These are phyloP conservation scores for Laticauda colubrina DNA, from an alignment of 2,113 vertebrate genomes.

Conservation along the genomic window DNA sequence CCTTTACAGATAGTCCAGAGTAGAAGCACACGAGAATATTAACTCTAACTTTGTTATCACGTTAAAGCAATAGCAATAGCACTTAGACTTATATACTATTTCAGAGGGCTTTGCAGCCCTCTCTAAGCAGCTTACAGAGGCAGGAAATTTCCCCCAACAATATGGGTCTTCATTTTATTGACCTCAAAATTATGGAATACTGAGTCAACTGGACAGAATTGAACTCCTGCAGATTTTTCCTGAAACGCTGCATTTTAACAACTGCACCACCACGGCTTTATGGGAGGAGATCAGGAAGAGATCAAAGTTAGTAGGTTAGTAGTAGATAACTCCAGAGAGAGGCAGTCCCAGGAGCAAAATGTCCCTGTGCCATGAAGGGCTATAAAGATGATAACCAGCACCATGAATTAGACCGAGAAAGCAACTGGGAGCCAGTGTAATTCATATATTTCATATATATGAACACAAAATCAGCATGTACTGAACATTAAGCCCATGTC, in stretches of 20 bases:
- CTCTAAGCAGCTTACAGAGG: not conserved
- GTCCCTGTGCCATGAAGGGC: not conserved
- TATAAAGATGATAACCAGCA: not conserved
- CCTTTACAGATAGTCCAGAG: not conserved
- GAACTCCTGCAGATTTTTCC: not conserved
- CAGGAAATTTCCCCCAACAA: not conserved
- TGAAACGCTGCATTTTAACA: not conserved
- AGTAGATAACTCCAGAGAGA: not conserved
- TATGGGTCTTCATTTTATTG: not conserved
- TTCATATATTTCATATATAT: not conserved
- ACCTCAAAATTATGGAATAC: not conserved
- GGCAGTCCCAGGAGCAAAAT: not conserved
- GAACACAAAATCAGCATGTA: not conserved
- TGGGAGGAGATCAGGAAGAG: not conserved
- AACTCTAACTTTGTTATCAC: not conserved
- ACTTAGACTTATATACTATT: not conserved
- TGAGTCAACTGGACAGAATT: not conserved
- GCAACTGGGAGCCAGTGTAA: not conserved
- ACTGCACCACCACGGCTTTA: not conserved
- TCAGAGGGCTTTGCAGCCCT: not conserved
- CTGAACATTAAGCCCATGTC: not conserved
- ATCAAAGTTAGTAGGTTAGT: not conserved
- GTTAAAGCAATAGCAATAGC: not conserved
- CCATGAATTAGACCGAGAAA: not conserved
- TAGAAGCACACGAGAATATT: not conserved